Evolutionary conservation across 1,140 invertebrate genomes (phyloP).

Genomic region (Phymorhynchus buccinoides): DNA sequence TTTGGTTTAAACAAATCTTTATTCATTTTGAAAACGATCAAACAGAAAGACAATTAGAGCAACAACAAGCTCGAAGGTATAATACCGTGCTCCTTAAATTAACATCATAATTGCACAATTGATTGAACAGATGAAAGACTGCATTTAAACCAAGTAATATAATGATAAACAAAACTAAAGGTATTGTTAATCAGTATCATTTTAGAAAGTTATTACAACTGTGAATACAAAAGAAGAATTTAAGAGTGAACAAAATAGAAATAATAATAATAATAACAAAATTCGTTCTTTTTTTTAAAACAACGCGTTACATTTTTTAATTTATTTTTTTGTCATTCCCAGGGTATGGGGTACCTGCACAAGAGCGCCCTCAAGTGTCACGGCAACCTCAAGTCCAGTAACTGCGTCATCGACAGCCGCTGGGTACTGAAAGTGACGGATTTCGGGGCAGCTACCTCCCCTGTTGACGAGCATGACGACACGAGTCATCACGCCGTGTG

Average conservation of each 20-base stretch:
- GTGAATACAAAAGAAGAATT: no score
- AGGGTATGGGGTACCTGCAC: conserved; percentile 80
- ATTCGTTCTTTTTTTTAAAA: neutral
- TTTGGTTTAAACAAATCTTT: neutral
- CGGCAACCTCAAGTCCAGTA: conserved; percentile 90
- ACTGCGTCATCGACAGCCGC: conserved; percentile 94
- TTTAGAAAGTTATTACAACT: no score
- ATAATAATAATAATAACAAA: no score
- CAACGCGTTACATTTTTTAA: no score
- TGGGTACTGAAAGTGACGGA: conserved; percentile 95
- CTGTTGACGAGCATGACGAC: conserved; percentile 57
- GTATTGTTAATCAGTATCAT: no score
- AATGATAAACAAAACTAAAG: no score
- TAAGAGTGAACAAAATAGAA: no score
- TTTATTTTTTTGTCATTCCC: neutral
- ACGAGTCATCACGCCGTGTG: conserved; percentile 43
- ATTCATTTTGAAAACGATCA: neutral
- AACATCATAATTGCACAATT: no score
- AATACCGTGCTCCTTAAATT: neutral
- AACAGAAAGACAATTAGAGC: neutral
- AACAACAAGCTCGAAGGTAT: neutral
- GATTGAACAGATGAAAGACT: no score
- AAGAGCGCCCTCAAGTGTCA: conserved; percentile 89
- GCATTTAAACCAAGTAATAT: no score
- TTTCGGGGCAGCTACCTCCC: conserved; percentile 82